Evolutionary conservation across 2,888 invertebrate species (phyloP), one percentile per base, ranked within the genome.

Genomic region (Erebia epiphron): DNA sequence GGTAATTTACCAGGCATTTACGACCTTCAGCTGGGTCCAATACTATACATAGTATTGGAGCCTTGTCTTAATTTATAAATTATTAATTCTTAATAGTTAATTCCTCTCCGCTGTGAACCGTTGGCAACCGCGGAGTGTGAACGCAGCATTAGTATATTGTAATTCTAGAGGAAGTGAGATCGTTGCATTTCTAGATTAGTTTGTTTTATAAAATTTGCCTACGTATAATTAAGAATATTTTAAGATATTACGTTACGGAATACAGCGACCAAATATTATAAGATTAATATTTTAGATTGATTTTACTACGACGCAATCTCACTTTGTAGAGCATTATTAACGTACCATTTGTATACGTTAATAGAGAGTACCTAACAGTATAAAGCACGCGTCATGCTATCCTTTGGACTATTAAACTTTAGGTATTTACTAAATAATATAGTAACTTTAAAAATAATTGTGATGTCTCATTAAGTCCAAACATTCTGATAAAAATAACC

Each of bases 201-300:
- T 35, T 10, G 41, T 70, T 64, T n/a, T 68, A 43, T 50, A 65
- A 54, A 49, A 9, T 62, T 70, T 62, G 18, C n/a, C 14, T 57
- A n/a, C 26, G 8, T 41, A 13, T 65, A 67, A 46, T 54, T 67
- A 70, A 26, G n/a, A 62, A 35, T 73, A 68, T 18, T 11, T 66
- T 73, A 70, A 75, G 69, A 67, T 78, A 83, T 73, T 57, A 54
- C 10, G 11, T 26, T 21, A 46, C 13, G 81, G 81, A 84, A 88
- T 89, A 88, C 87, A 88, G 88, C 88, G 82, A 89, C 89, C 89
- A 89, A 89, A 89, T 88, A 88, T 83, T 81, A 41, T 64, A 64
- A 16, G 49, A 57, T 26, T 61, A 18, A 46, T 14, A 57, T 26
- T 14, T 14, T 56, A 56, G 56, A 56, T 57, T 16, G 41, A 60